phyloP scores from a whole-genome alignment of 2,797 vertebrate species.

The Dromococcyx pavoninus region DNA sequence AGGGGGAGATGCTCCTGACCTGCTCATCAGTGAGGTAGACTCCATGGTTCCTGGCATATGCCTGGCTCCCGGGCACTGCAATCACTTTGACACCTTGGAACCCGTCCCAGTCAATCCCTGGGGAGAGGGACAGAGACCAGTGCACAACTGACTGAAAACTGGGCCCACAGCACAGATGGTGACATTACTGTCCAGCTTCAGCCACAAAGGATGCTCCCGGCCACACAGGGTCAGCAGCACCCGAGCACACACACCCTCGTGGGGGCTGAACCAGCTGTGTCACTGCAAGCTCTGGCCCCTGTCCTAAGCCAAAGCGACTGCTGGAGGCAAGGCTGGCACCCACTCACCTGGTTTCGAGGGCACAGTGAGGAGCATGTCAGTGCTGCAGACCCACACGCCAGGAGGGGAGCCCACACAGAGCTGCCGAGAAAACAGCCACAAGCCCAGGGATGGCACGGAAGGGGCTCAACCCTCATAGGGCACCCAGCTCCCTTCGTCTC shows the following conservation, averaged over 20 bases:
- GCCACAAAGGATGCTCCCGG: accelerated
- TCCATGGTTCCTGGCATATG: constrained; percentile 87
- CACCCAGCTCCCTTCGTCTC: neutral
- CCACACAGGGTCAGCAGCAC: accelerated
- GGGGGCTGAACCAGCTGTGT: neutral
- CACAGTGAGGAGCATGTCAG: constrained; percentile 87
- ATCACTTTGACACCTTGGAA: constrained; percentile 88
- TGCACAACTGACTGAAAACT: neutral
- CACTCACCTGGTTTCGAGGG: constrained; percentile 80
- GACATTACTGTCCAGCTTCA: accelerated
- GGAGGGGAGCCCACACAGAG: constrained; percentile 89
- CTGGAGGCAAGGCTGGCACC: neutral
- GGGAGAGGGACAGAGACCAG: neutral
- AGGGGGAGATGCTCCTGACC: constrained; percentile 66
- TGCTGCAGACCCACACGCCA: constrained; percentile 95
- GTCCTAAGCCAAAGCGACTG: accelerated
- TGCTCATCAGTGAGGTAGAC: constrained; percentile 83
- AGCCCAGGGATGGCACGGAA: neutral
- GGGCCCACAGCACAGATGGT: accelerated
- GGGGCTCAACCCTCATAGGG: accelerated
- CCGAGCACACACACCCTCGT: accelerated
- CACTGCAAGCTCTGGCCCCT: neutral
- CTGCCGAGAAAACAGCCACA: constrained; percentile 63
- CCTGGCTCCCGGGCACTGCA: constrained; percentile 82
- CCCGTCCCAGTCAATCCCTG: constrained; percentile 82